phyloP scores from a whole-genome alignment of 2,113 vertebrate species.

The Theristicus caerulescens region DNA sequence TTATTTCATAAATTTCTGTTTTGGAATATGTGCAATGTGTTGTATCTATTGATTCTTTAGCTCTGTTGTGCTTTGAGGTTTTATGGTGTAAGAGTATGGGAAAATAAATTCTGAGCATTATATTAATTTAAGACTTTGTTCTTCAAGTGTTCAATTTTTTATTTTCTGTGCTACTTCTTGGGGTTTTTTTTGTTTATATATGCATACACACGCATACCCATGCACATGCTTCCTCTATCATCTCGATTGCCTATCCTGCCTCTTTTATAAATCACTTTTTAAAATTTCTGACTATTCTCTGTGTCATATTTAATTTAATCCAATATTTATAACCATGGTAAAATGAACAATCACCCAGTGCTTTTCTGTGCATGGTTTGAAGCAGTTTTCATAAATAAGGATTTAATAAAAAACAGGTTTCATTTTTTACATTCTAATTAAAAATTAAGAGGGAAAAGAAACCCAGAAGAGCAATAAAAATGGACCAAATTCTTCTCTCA shows the following conservation, averaged over 20 bases:
- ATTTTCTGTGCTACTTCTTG: not conserved
- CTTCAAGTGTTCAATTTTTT: slow-evolving; percentile 3
- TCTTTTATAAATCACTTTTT: not conserved
- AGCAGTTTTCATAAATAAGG: slow-evolving; percentile 59
- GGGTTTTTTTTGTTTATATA: not conserved
- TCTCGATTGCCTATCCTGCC: not conserved
- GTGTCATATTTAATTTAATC: slow-evolving; percentile 39
- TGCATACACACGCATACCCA: not conserved
- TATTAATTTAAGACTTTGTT: not conserved
- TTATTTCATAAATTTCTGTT: not conserved
- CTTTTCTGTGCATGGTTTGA: slow-evolving; percentile 4
- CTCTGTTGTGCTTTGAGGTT: not conserved
- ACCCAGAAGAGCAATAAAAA: slow-evolving; percentile 5
- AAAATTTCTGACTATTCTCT: not conserved
- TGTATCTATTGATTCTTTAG: not conserved
- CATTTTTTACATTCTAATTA: slow-evolving; percentile 55
- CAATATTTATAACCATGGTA: slow-evolving; percentile 28
- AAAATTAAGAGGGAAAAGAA: slow-evolving; percentile 37
- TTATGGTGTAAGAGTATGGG: not conserved
- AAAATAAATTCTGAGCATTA: not conserved
- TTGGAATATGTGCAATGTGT: not conserved
- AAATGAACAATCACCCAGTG: not conserved
- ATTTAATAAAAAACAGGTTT: slow-evolving; percentile 54
- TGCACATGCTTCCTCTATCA: not conserved
- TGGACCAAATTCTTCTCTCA: not conserved